Evolutionary conservation across 2,888 invertebrate genomes (phyloP), one percentile per base, ranked within the genome.

Genomic region (Oeneis ivallda): DNA sequence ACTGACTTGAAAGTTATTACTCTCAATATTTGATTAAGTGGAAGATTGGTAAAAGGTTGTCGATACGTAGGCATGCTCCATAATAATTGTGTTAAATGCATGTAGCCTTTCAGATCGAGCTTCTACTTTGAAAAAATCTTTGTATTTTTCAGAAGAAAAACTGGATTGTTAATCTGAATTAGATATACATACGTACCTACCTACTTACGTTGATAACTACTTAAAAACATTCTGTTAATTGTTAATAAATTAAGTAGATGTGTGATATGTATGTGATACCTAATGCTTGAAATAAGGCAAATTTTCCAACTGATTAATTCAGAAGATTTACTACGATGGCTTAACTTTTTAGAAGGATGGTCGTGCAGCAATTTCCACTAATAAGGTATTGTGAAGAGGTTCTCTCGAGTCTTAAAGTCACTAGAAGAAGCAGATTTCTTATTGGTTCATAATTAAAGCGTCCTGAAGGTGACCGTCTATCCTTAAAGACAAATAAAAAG

Each of bases 381-480:
- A 82, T 80, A 81, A 84, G 82, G 81, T 82, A 86, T 85, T 82
- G 84, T 83, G 78, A 82, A 76, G 75, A 73, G 65, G 62, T 67
- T 62, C 67, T 75, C 75, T 76, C 75, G 76, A 77, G 75, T 41
- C 45, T 34, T 62, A 45, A 34, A 62, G 15, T 75, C 78, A 76
- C 77, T 77, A 79, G 78, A 79, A 82, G 79, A 82, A 80, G 77
- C 67, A 72, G 67, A 80, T 82, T 90, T 90, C 84, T 89, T 87
- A 87, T 86, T 82, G 86, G 83, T 84, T 84, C 80, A 86, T 83
- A 89, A 90, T 90, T 89, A 89, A 86, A 86, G 84, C 79, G 79
- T 78, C 77, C 77, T 86, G 84, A 90, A 92, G 91, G 91, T 92
- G 91, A 91, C 92, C 90, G 85, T 81, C 84, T 85, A 84, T 82